These are phyloP conservation scores for Anableps anableps DNA, from an alignment of 2,797 vertebrate species.

Conservation along the genomic window DNA sequence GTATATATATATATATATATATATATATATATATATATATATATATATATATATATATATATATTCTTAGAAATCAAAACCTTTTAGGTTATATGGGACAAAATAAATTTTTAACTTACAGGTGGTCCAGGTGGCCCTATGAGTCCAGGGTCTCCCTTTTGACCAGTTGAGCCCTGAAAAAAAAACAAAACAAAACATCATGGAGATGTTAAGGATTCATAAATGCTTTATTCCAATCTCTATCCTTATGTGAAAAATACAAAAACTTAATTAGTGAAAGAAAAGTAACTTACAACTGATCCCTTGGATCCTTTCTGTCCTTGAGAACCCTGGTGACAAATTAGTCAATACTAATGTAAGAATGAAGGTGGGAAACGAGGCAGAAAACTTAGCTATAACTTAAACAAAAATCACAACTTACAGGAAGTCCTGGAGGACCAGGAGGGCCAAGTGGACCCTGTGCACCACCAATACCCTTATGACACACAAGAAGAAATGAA, in stretches of 20 bases:
- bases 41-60: no score
- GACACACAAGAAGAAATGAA: constrained; percentile 27
- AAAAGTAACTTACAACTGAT: constrained; percentile 86
- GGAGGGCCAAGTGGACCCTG: constrained; percentile 93
- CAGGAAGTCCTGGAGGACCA: constrained; percentile 94
- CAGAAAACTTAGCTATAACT: not conserved
- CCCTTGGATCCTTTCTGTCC: constrained; percentile 97
- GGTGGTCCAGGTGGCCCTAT: constrained; percentile 92
- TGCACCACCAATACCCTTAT: constrained; percentile 87
- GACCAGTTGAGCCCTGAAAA: constrained; percentile 88
- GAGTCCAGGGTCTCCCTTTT: constrained; percentile 93
- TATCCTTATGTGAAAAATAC: accelerated
- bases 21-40: no score
- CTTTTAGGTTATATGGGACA: not conserved
- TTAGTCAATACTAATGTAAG: constrained; percentile 2
- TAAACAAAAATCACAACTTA: constrained; percentile 77
- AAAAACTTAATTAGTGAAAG: not conserved
- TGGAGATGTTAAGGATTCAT: not conserved
- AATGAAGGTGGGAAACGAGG: constrained; percentile 6
- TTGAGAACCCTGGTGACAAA: constrained; percentile 85
- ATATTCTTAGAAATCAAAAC: not conserved
- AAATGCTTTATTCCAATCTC: not conserved
- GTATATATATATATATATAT: no score
- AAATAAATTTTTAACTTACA: constrained; percentile 79
- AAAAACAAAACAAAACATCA: constrained; percentile 11